A percentile compares a stretch with the other conserved stretches of the same genome.
Conservation (phyloP, 2,888 invertebrate species). For the Cosmorhoe ocellata region DNA sequence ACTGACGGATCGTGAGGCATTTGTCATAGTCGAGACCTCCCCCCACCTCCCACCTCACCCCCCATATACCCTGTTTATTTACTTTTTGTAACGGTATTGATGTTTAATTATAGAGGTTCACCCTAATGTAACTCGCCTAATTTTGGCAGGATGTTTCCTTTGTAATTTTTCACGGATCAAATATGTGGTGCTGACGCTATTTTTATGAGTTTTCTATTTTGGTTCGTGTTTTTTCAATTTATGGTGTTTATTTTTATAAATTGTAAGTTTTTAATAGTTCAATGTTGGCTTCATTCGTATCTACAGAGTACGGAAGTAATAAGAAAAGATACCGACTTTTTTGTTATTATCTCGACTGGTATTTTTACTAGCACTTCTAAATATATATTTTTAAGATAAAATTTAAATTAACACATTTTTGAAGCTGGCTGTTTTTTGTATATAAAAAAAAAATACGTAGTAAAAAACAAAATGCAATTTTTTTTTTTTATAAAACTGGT, state of each 20-base stretch:
- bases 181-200: constrained; percentile 29
- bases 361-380: no score
- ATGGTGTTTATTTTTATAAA: constrained; percentile 13
- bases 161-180: constrained; percentile 61
- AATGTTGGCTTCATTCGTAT: not conserved
- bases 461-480: no score
- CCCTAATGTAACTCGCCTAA: constrained; percentile 70
- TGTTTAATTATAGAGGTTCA: constrained; percentile 77
- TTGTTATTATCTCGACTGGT: no score
- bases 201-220: constrained; percentile 29
- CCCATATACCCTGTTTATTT: constrained; percentile 80
- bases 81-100: constrained; percentile 82
- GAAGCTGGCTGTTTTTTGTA: no score
- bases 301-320: not conserved
- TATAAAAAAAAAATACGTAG: no score
- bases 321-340: not conserved
- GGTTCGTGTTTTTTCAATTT: constrained; percentile 15
- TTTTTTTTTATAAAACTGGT: no score
- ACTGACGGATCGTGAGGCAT: constrained; percentile 87
- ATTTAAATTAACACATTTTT: no score
- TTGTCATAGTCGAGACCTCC: constrained; percentile 85
- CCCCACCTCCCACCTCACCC: constrained; percentile 73
- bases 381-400: no score
- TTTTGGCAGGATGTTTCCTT: constrained; percentile 72
- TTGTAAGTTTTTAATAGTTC: constrained; percentile 6